Percentiles rank a stretch among this genome's conserved stretches.
Conservation (phyloP, 1,140 invertebrate genomes). For the Leptoteleia sp. region DNA sequence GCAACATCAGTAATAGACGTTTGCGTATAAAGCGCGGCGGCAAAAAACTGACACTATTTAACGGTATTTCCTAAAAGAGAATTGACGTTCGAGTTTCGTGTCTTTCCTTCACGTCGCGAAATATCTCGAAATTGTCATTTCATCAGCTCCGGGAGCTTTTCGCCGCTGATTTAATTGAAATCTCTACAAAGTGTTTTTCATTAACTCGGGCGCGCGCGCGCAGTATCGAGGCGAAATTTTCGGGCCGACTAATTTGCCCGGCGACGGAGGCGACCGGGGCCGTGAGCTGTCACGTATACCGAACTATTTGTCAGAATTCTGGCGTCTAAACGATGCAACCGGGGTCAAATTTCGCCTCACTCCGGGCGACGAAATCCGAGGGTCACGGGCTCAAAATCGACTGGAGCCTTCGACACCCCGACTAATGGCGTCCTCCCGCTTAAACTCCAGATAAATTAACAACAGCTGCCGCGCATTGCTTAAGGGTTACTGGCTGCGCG, state of each 20-base stretch:
- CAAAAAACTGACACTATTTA: slow-evolving; percentile 54
- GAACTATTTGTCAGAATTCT: slow-evolving; percentile 54
- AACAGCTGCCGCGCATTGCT: slow-evolving; percentile 63
- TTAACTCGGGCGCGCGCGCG: slow-evolving; percentile 27
- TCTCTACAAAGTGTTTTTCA: slow-evolving; percentile 52
- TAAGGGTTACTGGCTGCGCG: slow-evolving; percentile 63
- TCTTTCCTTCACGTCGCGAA: slow-evolving; percentile 38
- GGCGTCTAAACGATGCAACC: slow-evolving; percentile 44
- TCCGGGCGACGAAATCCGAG: slow-evolving; percentile 29
- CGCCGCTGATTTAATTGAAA: slow-evolving; percentile 50
- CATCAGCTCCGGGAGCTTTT: slow-evolving; percentile 26
- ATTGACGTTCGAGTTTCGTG: slow-evolving; percentile 43
- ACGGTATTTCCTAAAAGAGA: slow-evolving; percentile 45
- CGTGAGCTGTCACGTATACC: slow-evolving; percentile 42
- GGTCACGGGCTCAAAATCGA: slow-evolving; percentile 31
- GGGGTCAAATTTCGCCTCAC: slow-evolving; percentile 57
- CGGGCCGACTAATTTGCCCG: slow-evolving; percentile 21
- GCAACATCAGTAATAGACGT: slow-evolving; percentile 47
- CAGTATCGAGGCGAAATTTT: slow-evolving; percentile 12
- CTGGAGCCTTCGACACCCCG: slow-evolving; percentile 52
- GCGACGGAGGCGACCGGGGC: slow-evolving; percentile 11
- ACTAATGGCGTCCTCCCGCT: slow-evolving; percentile 54
- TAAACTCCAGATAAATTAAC: slow-evolving; percentile 68
- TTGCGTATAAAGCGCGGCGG: slow-evolving; percentile 39
- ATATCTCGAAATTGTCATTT: slow-evolving; percentile 50